Percentiles rank a stretch among this genome's conserved stretches.
phyloP scores from a whole-genome alignment of 2,113 vertebrate genomes.

The Cervus canadensis region DNA sequence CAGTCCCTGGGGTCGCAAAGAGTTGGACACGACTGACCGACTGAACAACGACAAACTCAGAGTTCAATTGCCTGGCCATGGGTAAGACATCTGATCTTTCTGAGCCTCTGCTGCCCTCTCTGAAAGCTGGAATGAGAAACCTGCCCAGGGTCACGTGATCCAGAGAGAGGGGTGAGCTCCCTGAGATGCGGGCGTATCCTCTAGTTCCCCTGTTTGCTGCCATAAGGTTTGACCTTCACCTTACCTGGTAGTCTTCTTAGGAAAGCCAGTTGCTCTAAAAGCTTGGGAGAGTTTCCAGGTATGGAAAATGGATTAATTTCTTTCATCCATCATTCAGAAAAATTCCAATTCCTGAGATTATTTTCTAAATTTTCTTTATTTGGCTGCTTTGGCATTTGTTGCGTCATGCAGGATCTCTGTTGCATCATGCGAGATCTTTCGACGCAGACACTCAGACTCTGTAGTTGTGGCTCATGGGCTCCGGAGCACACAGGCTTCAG shows the following conservation, averaged over 20 bases:
- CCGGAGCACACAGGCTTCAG: background rate
- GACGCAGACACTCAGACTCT: background rate
- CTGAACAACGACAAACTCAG: rapidly evolving
- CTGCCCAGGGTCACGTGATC: rapidly evolving
- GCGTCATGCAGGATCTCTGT: background rate
- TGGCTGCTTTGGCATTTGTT: background rate
- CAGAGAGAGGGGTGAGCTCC: background rate
- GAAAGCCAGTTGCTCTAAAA: background rate
- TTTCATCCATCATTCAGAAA: background rate
- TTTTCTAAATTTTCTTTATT: background rate
- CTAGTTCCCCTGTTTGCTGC: background rate
- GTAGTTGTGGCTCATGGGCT: rapidly evolving
- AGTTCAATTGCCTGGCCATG: rapidly evolving
- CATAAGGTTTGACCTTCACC: rapidly evolving
- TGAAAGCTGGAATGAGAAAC: background rate
- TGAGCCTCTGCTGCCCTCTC: rapidly evolving
- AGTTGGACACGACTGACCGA: rapidly evolving
- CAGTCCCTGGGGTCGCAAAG: background rate
- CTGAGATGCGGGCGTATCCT: rapidly evolving
- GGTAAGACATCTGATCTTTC: rapidly evolving
- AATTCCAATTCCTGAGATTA: background rate
- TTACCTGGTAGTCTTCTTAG: background rate
- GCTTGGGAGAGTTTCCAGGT: background rate
- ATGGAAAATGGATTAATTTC: rapidly evolving
- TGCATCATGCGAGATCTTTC: background rate